Base-by-base conservation (phyloP, 2,113 vertebrate genomes). In the Aegotheles bennettii region DNA sequence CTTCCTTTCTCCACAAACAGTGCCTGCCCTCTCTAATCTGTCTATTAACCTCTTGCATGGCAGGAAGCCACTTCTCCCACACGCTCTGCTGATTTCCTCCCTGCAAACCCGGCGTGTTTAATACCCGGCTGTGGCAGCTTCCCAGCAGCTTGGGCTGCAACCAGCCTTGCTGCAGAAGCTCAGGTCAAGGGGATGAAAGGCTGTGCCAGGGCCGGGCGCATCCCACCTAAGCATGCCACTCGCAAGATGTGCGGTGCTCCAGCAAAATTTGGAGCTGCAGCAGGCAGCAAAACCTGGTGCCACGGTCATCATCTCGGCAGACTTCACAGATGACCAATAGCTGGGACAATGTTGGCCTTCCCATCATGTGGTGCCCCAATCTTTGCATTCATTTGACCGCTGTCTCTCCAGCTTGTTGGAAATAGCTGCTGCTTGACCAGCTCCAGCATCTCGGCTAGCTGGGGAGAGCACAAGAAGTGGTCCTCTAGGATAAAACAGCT, bases 1-100 rank as follows among this genome's bases (percentile, higher is more conserved):
- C 85, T 73, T 69, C 57, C 50, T 50, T 89, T 76, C 0, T 0
- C 33, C 1, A 40, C 90, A 92, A 90, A 83, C 87, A 86, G 79
- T 0, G 31, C 79, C 92, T 97, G 95, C 90, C 92, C 92, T 92
- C 85, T 92, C 76, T 97, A 92, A 94, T 95, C 95, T 82, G 69
- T 43, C 89, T 89, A 94, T 95, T 95, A 96, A 92, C 95, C 92
- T 95, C 85, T 70, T 0, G 4, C 79, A 88, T 94, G 90, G 92
- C 93, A 94, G 85, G 79, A 92, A 95, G 93, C 92, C 94, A 86
- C 88, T 90, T 97, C 89, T 93, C 86, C 73, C 80, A 86, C 9
- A 54, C 19, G 14, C 43, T 70, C 89, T 81, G 86, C 73, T 63
- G 73, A 86, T 60, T 54, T 81, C 43, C 33, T 54, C 59, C 64